Conservation (phyloP, 2,113 vertebrate species). For the Salvelinus alpinus region DNA sequence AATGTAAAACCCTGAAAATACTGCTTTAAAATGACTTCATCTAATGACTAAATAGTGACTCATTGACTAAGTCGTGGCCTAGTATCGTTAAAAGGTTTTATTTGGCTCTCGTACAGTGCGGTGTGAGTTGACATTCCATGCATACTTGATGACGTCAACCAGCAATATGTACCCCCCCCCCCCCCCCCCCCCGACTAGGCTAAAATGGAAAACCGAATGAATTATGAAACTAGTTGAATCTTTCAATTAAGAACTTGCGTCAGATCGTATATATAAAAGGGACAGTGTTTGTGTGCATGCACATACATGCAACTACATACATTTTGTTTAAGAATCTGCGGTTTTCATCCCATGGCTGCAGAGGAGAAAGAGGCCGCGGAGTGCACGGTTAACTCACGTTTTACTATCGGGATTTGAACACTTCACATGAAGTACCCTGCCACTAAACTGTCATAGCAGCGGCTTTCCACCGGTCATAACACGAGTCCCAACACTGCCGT, state of each 20-base stretch:
- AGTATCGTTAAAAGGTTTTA: conserved; percentile 30
- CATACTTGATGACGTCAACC: conserved; percentile 7
- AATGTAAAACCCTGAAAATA: conserved; percentile 14
- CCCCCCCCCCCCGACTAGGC: not conserved
- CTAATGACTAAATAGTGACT: not conserved
- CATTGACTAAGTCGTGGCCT: conserved; percentile 4
- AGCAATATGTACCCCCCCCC: not conserved
- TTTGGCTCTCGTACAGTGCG: conserved; percentile 28
- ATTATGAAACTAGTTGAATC: not conserved
- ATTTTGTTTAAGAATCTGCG: not conserved
- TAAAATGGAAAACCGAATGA: not conserved
- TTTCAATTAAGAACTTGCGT: not conserved
- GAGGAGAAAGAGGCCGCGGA: not conserved
- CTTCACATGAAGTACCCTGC: not conserved
- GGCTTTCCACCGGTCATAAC: not conserved
- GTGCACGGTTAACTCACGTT: not conserved
- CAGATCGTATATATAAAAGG: not conserved
- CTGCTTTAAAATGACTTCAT: not conserved
- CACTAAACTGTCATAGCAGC: not conserved
- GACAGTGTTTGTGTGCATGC: not conserved
- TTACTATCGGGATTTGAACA: not conserved
- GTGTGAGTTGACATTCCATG: not conserved
- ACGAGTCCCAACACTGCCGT: not conserved
- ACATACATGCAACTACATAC: not conserved
- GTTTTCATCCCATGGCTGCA: not conserved